Evolutionary conservation across 2,888 invertebrate genomes (phyloP), one percentile per base, ranked within the genome.

Genomic region (Phaonia tiefii): DNA sequence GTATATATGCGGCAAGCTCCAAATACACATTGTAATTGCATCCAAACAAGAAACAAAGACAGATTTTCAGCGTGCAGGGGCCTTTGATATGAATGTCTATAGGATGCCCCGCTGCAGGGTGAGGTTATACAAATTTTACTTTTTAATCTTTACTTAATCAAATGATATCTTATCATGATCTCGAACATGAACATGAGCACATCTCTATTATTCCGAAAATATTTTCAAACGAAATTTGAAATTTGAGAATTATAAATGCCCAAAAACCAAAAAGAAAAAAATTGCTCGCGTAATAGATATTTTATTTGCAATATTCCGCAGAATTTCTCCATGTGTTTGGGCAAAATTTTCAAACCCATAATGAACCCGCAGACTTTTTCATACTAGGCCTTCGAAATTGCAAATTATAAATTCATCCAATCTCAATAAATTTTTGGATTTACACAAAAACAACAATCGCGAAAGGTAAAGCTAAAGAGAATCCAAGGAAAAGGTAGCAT

Each of bases 371-470:
- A 80, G 75, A 17, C 26, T n/a, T n/a, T n/a, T n/a, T n/a, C n/a
- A n/a, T n/a, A n/a, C n/a, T n/a, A n/a, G n/a, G n/a, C n/a, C n/a
- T n/a, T 58, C 42, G 26, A 13, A 5, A 65, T 26, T 3, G 10
- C 20, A 78, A 80, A 77, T 71, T 60, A 71, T 77, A 77, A 77
- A 75, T 75, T 81, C 75, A 75, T 75, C 71, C 75, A 75, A 75
- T 72, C 60, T 49, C 81, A 78, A 81, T 81, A 81, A 81, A 81
- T 78, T 78, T 58, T 25, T 49, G 81, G 81, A 81, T 81, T 81
- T 78, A 71, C 58, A 26, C 49, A 67, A 31, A 17, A 0, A 25
- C 39, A 42, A 49, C 54, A 39, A 56, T 42, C 25, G 22, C 26
- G 37, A 10, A 22, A 49, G 26, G 22, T 15, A 26, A 37, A 39